A percentile compares a stretch with the other conserved stretches of the same genome.
These are phyloP conservation scores for Bufo bufo DNA, from an alignment of 2,113 vertebrate species.

Conservation along the genomic window DNA sequence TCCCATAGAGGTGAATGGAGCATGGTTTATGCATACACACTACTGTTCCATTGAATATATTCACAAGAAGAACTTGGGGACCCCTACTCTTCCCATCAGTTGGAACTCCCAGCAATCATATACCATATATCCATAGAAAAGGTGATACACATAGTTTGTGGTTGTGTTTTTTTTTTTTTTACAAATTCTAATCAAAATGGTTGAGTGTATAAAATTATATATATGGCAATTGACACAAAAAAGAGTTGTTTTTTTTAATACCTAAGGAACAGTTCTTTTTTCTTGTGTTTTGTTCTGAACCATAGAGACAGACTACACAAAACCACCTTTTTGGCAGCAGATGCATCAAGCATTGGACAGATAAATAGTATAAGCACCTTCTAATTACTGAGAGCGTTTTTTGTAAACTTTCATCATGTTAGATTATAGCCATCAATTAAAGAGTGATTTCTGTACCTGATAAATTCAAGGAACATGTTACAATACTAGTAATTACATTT, in stretches of 20 bases:
- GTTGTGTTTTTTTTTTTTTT: neutral
- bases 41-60: no score
- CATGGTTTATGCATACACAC: no score
- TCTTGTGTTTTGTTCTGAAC: neutral
- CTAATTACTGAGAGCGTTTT: neutral
- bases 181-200: neutral
- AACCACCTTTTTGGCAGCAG: constrained; percentile 25
- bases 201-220: neutral
- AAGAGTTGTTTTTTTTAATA: neutral
- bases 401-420: constrained; percentile 3
- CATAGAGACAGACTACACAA: neutral
- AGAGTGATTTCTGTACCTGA: neutral
- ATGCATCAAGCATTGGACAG: neutral
- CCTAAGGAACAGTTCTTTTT: neutral
- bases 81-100: no score
- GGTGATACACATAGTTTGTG: no score
- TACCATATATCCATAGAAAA: no score
- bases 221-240: neutral
- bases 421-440: constrained; percentile 15
- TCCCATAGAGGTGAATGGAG: no score
- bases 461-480: neutral
- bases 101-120: no score
- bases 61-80: no score
- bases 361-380: neutral
- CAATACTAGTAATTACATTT: constrained; percentile 23